These are phyloP conservation scores for Cephus pygmeus DNA, from an alignment of 2,888 invertebrate genomes.

Conservation along the genomic window DNA sequence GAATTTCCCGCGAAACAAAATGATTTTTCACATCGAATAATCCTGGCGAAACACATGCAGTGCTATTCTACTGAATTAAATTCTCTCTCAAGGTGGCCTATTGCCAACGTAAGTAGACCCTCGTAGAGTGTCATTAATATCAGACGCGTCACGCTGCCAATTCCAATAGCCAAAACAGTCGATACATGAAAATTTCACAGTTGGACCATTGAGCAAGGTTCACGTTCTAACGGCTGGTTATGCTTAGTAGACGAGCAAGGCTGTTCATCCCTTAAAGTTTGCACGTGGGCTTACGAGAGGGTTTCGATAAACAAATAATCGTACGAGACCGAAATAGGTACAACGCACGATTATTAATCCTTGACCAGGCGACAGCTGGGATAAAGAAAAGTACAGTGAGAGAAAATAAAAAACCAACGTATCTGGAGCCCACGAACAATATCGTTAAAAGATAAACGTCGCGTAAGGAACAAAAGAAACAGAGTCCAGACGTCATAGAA, in stretches of 20 bases:
- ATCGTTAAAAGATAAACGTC: neutral
- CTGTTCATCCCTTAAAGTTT: neutral
- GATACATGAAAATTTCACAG: neutral
- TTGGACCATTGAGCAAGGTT: neutral
- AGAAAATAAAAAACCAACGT: neutral
- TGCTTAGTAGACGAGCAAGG: neutral
- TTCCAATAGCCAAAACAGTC: neutral
- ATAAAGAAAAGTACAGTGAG: neutral
- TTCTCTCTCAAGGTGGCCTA: neutral
- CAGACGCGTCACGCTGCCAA: neutral
- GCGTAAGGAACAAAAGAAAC: neutral
- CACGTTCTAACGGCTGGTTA: neutral
- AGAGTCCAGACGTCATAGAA: neutral
- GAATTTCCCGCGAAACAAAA: neutral
- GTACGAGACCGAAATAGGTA: neutral
- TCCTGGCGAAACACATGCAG: too few relatives aligned
- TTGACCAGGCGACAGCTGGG: neutral
- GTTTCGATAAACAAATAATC: neutral
- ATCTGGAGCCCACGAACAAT: neutral
- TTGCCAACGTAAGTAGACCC: neutral
- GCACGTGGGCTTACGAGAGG: neutral
- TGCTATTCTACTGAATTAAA: neutral
- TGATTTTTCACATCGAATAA: neutral
- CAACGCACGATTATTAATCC: neutral
- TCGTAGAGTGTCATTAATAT: neutral